Base-by-base conservation (phyloP, 92 coral and sea anemone species). In the Siderastrea siderea region DNA sequence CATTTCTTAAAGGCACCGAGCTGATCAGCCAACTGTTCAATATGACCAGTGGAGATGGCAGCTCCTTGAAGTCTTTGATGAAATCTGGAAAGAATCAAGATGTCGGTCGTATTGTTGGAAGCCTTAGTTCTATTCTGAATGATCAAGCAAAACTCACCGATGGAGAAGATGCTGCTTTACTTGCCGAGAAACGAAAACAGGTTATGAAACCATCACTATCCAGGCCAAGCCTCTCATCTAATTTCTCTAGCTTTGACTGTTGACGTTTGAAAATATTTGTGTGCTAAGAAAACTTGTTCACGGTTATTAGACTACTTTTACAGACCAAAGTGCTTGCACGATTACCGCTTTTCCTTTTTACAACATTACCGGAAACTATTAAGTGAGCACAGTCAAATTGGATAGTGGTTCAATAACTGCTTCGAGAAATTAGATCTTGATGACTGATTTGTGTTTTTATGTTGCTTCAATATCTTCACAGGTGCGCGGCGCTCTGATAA, bases 81-180 rank as follows among this genome's bases (percentile, higher is more conserved):
- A 94, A 84, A 80, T 88, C 91, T 38, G 96, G 94, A 71, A 92
- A 88, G 68, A 51, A 69, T 57, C 96, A 94, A 64, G 89, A 87
- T 14, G 58, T 94, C 10, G 65, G 90, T 5, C 83, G 85, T 3
- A 77, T 90, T 54, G 81, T 88, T 58, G 88, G 78, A 43, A 91
- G 93, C 43, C 73, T 94, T 26, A 81, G 94, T 75, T 94, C 96
- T 45, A 55, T 94, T 59, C 79, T 94, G 2, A 94, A 94, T 74
- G 80, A 86, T 4, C 93, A 88, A 79, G 80, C 64, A 47, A 60
- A 71, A 65, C 10, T 44, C 64, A 50, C 53, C 47, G 50, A 63
- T 13, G 82, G 76, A 26, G 68, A 73, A 4, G 81, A 79, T 47
- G 58, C 74, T 71, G 55, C 19, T 26, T 52, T 62, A 6, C 49